These are phyloP conservation scores for Serrognathus titanus DNA, from an alignment of 2,888 invertebrate species.

Conservation along the genomic window DNA sequence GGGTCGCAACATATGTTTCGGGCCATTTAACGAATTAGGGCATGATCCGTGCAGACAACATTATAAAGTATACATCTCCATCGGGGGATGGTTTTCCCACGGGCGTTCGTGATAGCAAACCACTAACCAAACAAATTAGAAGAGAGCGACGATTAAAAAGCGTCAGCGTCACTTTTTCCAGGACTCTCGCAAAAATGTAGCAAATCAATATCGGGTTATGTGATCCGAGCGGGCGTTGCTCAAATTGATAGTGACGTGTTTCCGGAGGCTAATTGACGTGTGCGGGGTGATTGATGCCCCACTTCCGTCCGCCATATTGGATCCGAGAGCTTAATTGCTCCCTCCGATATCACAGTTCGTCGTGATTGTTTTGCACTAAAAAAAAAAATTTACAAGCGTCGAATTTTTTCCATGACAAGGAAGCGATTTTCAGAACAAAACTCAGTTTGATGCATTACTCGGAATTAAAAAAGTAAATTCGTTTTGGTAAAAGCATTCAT, in stretches of 20 bases:
- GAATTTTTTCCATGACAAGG: conserved; percentile 14
- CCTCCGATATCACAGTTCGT: not conserved
- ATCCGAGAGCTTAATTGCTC: conserved; percentile 45
- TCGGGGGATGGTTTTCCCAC: conserved; percentile 35
- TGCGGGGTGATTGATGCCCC: conserved; percentile 49
- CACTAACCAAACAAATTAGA: too few relatives aligned
- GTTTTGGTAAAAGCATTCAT: too few relatives aligned
- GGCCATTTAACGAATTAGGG: conserved; percentile 51
- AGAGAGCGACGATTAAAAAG: conserved; percentile 14
- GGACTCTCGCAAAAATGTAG: conserved; percentile 25
- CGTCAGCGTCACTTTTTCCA: not conserved
- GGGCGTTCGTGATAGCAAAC: conserved; percentile 34
- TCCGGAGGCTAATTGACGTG: conserved; percentile 52
- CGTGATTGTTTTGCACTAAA: conserved; percentile 8
- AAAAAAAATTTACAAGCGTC: conserved; percentile 3
- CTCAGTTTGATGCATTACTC: too few relatives aligned
- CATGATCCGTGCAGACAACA: conserved; percentile 38
- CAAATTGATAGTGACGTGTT: conserved; percentile 52
- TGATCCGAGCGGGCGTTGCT: conserved; percentile 41
- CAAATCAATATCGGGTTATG: conserved; percentile 44
- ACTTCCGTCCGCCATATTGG: conserved; percentile 49
- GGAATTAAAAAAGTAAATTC: too few relatives aligned
- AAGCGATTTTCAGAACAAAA: too few relatives aligned
- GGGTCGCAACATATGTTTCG: conserved; percentile 44
- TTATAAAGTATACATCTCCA: conserved; percentile 33